Conservation (phyloP, 2,888 invertebrate species). For the Unio pictorum region DNA sequence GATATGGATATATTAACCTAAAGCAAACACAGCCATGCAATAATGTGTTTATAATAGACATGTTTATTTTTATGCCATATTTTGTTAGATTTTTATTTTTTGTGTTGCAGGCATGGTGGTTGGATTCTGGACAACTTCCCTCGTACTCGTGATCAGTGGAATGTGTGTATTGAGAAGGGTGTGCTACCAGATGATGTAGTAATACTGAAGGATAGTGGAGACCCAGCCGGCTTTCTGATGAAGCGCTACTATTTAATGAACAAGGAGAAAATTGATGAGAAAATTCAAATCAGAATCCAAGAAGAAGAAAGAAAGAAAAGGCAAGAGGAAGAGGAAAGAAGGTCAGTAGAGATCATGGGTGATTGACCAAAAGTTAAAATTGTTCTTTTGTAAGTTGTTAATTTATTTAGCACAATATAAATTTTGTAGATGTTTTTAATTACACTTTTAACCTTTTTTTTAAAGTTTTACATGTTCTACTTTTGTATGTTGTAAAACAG, state of each 20-base stretch:
- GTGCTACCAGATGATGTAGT: slow-evolving; percentile 69
- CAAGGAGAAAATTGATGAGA: slow-evolving; percentile 54
- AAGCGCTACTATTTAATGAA: slow-evolving; percentile 64
- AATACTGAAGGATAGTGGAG: slow-evolving; percentile 61
- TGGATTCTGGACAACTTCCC: slow-evolving; percentile 72
- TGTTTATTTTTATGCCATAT: too few species aligned
- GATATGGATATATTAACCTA: too few species aligned
- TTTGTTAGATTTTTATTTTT: too few species aligned
- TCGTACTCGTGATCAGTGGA: slow-evolving; percentile 68
- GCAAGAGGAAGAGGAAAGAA: slow-evolving; percentile 55
- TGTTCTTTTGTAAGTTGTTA: too few species aligned
- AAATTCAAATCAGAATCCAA: slow-evolving; percentile 50
- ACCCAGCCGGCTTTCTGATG: slow-evolving; percentile 58
- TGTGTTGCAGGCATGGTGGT: slow-evolving; percentile 60
- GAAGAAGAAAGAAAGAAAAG: slow-evolving; percentile 54
- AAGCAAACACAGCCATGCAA: too few species aligned
- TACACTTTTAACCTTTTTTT: too few species aligned
- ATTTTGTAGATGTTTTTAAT: too few species aligned
- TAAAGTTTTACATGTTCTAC: too few species aligned
- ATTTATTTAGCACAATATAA: too few species aligned
- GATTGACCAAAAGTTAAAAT: too few species aligned
- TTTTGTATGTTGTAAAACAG: too few species aligned
- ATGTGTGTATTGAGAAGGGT: slow-evolving; percentile 64
- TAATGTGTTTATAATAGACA: too few species aligned
- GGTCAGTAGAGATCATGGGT: slow-evolving; percentile 35